Conservation (phyloP, 2,113 vertebrate genomes). For the Agelaius phoeniceus region DNA sequence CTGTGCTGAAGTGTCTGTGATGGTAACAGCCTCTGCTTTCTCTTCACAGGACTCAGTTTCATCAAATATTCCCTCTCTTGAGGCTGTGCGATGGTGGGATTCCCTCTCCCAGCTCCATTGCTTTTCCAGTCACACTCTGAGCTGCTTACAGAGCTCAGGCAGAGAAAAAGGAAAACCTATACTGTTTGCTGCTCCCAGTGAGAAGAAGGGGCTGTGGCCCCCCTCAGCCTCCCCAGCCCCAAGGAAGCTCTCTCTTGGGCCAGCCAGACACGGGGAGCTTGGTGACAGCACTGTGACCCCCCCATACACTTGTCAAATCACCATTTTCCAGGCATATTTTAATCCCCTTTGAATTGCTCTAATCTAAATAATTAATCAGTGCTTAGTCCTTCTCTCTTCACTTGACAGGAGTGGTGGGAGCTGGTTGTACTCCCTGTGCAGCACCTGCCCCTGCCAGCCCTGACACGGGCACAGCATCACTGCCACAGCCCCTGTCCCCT, state of each 20-base stretch:
- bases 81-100: background rate
- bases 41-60: constrained; percentile 41
- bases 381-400: background rate
- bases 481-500: background rate
- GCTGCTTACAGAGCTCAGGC: background rate
- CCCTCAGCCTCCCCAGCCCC: background rate
- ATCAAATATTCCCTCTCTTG: constrained; percentile 54
- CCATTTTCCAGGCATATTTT: background rate
- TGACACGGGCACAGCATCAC: accelerated
- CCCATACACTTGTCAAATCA: background rate
- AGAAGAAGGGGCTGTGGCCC: background rate
- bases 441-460: background rate
- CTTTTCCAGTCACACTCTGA: constrained; percentile 16
- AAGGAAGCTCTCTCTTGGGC: background rate
- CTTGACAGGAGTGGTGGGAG: background rate
- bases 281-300: background rate
- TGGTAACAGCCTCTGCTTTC: constrained; percentile 31
- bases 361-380: background rate
- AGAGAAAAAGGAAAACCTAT: background rate
- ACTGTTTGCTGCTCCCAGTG: background rate
- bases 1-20: constrained; percentile 39
- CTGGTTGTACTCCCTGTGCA: background rate
- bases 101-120: constrained; percentile 20
- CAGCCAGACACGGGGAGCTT: background rate
- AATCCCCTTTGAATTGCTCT: background rate